Evolutionary conservation across 2,888 invertebrate genomes (phyloP).

Genomic region (Drosophila maculinotata): DNA sequence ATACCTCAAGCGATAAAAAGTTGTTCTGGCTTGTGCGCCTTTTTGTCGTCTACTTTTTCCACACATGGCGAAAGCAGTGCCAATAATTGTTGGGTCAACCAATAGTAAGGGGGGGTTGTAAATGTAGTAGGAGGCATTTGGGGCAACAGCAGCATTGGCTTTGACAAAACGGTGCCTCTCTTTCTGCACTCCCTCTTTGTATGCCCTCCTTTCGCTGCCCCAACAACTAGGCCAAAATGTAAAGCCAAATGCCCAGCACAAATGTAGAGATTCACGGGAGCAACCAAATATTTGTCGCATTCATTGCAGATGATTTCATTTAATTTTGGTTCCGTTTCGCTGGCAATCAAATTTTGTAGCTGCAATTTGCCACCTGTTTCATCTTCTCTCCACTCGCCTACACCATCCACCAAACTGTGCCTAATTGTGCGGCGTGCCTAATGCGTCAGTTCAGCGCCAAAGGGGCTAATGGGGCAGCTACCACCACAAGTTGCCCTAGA

Average conservation of each 20-base stretch:
- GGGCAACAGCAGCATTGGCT: constrained; percentile 5
- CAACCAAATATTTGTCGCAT: constrained; percentile 11
- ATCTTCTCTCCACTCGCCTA: not conserved
- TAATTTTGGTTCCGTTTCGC: constrained; percentile 10
- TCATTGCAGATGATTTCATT: constrained; percentile 19
- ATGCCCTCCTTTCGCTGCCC: constrained; percentile 13
- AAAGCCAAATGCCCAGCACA: constrained; percentile 56
- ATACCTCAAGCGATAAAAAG: not conserved
- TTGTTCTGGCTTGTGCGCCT: not conserved
- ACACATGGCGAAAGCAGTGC: too few relatives aligned
- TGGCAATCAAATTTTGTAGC: constrained; percentile 3
- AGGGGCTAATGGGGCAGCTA: constrained; percentile 42
- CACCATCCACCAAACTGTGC: constrained; percentile 27
- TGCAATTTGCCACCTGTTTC: not conserved
- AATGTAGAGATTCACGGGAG: constrained; percentile 2
- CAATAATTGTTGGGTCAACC: too few relatives aligned
- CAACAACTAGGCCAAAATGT: constrained; percentile 60
- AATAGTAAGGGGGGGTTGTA: not conserved
- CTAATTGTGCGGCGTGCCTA: constrained; percentile 52
- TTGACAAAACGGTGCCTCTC: constrained; percentile 2
- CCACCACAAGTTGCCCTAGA: constrained; percentile 32
- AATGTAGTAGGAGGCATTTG: not conserved
- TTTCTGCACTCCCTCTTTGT: not conserved
- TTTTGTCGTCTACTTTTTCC: too few relatives aligned
- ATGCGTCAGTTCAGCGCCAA: constrained; percentile 40